Evolutionary conservation across 2,797 vertebrate species (phyloP).

Genomic region (Onychomys arenicola): DNA sequence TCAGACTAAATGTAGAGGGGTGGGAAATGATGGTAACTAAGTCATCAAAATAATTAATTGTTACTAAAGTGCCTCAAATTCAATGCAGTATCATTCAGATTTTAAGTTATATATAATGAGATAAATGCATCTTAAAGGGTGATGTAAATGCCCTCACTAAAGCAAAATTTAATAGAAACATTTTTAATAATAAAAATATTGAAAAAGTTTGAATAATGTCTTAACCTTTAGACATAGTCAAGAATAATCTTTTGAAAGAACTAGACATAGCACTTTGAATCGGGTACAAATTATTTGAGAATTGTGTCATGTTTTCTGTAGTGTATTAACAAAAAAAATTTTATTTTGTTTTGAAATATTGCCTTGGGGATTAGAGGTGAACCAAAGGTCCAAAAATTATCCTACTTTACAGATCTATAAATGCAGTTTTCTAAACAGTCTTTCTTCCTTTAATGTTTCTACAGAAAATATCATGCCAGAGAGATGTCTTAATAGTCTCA

Average conservation of each 20-base stretch:
- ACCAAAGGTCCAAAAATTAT: slow-evolving; percentile 7
- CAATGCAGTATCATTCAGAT: slow-evolving; percentile 63
- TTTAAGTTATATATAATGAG: slow-evolving; percentile 67
- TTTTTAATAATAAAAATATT: slow-evolving; percentile 68
- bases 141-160: slow-evolving; percentile 57
- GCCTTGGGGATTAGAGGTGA: slow-evolving; percentile 57
- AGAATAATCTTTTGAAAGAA: slow-evolving; percentile 74
- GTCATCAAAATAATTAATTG: slow-evolving; percentile 66
- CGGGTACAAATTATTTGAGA: slow-evolving; percentile 46
- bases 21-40: slow-evolving; percentile 64
- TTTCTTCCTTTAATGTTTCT: slow-evolving; percentile 45
- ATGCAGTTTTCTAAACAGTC: slow-evolving; percentile 53
- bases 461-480: slow-evolving; percentile 61
- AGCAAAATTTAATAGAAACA: slow-evolving; percentile 71
- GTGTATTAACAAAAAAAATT: slow-evolving; percentile 21
- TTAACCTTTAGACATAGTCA: slow-evolving; percentile 73
- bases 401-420: slow-evolving; percentile 69
- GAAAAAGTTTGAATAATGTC: slow-evolving; percentile 72
- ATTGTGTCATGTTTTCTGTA: slow-evolving; percentile 53
- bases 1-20: slow-evolving; percentile 1
- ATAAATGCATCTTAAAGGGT: slow-evolving; percentile 70
- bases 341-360: slow-evolving; percentile 70
- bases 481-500: slow-evolving; percentile 67
- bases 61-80: slow-evolving; percentile 70
- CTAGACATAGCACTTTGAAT: slow-evolving; percentile 47